These are phyloP conservation scores for Perodicticus potto DNA, from an alignment of 2,797 vertebrate species.

Conservation along the genomic window DNA sequence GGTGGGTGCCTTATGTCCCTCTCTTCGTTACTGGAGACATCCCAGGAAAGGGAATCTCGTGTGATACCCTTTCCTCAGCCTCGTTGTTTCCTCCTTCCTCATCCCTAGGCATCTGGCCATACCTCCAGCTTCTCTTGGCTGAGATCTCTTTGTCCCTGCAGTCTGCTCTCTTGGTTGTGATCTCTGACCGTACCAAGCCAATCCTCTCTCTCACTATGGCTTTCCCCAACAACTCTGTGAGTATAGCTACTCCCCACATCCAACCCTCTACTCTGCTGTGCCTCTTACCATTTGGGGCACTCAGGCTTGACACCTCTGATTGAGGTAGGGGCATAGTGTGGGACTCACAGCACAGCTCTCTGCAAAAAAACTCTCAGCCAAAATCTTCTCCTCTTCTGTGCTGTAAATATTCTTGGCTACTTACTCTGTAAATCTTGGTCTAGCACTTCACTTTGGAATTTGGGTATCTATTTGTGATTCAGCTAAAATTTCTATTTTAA, in stretches of 20 bases:
- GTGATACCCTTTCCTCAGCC: neutral
- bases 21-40: neutral
- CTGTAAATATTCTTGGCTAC: slow-evolving; percentile 41
- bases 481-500: slow-evolving; percentile 63
- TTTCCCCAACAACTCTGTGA: neutral
- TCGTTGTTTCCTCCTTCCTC: neutral
- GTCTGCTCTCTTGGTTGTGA: neutral
- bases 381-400: neutral
- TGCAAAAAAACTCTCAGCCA: slow-evolving; percentile 21
- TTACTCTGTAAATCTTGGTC: slow-evolving; percentile 48
- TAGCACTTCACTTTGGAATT: slow-evolving; percentile 55
- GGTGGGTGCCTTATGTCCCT: neutral
- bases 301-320: neutral
- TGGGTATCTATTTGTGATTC: slow-evolving; percentile 55
- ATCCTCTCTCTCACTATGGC: neutral
- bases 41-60: neutral
- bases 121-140: slow-evolving; percentile 11
- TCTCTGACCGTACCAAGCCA: neutral
- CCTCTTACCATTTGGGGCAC: neutral
- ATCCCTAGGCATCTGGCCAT: neutral
- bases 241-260: neutral
- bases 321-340: neutral
- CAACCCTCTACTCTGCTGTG: neutral
- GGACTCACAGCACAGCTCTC: neutral
- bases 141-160: neutral